A percentile compares a stretch with the other conserved stretches of the same genome.
phyloP scores from a whole-genome alignment of 2,797 vertebrate species.

The Otolemur crassicaudatus region DNA sequence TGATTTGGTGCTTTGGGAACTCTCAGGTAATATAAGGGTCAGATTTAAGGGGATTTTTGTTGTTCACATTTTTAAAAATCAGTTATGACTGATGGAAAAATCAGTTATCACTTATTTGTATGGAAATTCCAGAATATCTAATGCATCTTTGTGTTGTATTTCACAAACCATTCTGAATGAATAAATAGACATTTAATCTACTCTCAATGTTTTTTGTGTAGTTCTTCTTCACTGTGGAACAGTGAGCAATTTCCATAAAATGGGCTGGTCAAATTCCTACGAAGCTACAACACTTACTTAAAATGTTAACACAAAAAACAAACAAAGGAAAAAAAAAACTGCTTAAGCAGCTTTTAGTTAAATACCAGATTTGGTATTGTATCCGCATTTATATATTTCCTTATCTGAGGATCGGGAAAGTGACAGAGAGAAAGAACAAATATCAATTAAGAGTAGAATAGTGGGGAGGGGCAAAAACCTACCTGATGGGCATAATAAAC shows the following conservation, averaged over 20 bases:
- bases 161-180: conserved; percentile 28
- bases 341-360: conserved; percentile 22
- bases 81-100: not conserved
- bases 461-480: not conserved
- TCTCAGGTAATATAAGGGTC: not conserved
- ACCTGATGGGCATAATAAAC: not conserved
- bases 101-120: not conserved
- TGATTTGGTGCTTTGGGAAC: not conserved
- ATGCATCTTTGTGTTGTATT: conserved; percentile 15
- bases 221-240: conserved; percentile 9
- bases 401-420: not conserved
- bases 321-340: not conserved
- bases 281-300: not conserved
- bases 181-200: conserved; percentile 11
- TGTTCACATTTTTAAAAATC: conserved; percentile 30
- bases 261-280: not conserved
- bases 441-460: not conserved
- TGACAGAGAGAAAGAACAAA: not conserved
- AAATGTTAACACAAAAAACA: not conserved
- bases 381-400: no score
- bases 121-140: not conserved
- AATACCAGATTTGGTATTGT: not conserved
- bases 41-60: not conserved
- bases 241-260: conserved; percentile 39
- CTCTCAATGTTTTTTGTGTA: conserved; percentile 29